Percentiles rank a stretch among this genome's conserved stretches.
Conservation (phyloP, 2,113 vertebrate species). For the Clarias magur region DNA sequence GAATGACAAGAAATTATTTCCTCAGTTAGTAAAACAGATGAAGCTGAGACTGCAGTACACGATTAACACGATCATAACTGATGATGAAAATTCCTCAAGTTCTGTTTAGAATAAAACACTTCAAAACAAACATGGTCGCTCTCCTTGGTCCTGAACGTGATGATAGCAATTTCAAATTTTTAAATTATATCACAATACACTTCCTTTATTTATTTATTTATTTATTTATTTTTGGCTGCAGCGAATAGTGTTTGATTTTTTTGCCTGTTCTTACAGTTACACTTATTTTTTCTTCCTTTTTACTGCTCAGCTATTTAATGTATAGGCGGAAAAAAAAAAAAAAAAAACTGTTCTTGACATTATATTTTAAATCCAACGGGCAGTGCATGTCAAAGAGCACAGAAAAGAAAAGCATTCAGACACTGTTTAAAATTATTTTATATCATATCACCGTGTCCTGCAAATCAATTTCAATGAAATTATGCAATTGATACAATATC, state of each 20-base stretch:
- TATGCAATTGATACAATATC: neutral
- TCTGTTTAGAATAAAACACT: neutral
- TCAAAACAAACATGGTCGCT: neutral
- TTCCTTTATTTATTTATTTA: too few species aligned
- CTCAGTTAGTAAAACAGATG: neutral
- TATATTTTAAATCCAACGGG: neutral
- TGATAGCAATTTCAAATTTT: too few species aligned
- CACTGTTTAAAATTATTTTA: neutral
- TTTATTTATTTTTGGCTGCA: neutral
- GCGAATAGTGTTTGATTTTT: neutral
- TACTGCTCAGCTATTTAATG: neutral
- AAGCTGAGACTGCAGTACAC: neutral
- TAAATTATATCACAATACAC: too few species aligned
- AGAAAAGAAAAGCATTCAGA: neutral
- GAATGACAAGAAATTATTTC: neutral
- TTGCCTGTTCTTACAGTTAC: too few species aligned
- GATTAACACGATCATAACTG: neutral
- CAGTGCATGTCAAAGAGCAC: neutral
- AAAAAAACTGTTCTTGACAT: neutral
- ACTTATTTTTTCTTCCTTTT: neutral
- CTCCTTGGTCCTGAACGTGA: neutral
- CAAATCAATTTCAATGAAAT: neutral
- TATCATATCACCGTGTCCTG: neutral
- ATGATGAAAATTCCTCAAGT: neutral
- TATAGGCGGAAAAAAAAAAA: neutral